Percentiles rank a stretch among this genome's conserved stretches.
Conservation (phyloP, 2,888 invertebrate genomes). For the Ypsolopha scabrella region DNA sequence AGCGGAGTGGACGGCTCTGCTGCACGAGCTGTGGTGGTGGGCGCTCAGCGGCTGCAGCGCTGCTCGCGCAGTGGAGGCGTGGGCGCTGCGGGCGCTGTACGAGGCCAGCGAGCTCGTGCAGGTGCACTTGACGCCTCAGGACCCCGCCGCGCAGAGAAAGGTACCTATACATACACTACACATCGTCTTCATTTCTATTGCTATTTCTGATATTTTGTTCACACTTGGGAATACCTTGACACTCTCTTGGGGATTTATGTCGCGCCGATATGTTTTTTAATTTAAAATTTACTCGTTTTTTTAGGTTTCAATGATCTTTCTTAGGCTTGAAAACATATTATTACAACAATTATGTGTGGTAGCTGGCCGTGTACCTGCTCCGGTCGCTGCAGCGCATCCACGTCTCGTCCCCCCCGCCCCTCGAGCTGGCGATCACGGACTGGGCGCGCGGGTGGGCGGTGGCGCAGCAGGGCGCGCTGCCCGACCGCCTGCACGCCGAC, state of each 20-base stretch:
- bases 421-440: conserved; percentile 48
- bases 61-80: conserved; percentile 34
- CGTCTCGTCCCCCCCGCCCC: conserved; percentile 19
- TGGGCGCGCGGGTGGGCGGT: conserved; percentile 60
- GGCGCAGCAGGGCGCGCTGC: conserved; percentile 3
- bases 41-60: conserved; percentile 26
- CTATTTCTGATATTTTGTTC: too few species aligned
- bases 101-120: conserved; percentile 17
- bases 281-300: too few species aligned
- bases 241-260: too few species aligned
- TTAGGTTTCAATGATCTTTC: too few species aligned
- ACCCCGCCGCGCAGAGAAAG: conserved; percentile 41
- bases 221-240: too few species aligned
- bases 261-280: too few species aligned
- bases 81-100: conserved; percentile 44
- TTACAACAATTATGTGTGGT: background rate
- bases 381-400: conserved; percentile 39
- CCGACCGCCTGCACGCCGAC: conserved; percentile 11
- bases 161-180: conserved; percentile 19
- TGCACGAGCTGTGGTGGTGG: conserved; percentile 41
- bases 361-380: conserved; percentile 54
- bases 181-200: too few species aligned
- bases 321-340: too few species aligned
- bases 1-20: conserved; percentile 33
- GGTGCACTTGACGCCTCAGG: conserved; percentile 33